Evolutionary conservation across 2,797 vertebrate genomes (phyloP), one percentile per base, ranked within the genome.

Genomic region (Vespertilio murinus): DNA sequence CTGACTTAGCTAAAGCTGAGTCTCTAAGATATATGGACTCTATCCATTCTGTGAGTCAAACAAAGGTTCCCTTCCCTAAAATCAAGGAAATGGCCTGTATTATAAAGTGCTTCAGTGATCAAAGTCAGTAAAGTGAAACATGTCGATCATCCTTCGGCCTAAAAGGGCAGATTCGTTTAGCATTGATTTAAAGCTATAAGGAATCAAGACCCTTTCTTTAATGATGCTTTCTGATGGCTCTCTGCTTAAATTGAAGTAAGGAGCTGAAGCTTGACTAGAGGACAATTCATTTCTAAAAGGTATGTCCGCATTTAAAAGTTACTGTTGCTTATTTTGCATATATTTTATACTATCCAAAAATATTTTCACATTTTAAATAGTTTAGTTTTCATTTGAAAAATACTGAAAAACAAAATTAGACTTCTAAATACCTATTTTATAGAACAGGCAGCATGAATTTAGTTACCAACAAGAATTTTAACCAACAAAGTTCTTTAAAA

Each of bases 111-210:
- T 91, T 85, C 93, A 75, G 1, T 96, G 95, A 95, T 94, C 95
- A 94, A 95, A 96, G 96, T 93, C 71, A 56, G 54, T 30, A 67
- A 79, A 95, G 73, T 67, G 87, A 96, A 93, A 91, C 86, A 16
- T 67, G 94, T 79, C 61, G 9, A 69, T 90, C 93, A 75, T 84
- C 79, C 77, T 74, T 73, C 67, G 40, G 90, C 71, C 80, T 95
- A 49, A 94, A 79, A 95, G 87, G 87, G 73, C 54, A 49, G 28
- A 87, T 83, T 90, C 81, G 93, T 90, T 94, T 91, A 95, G 91
- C 91, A 97, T 92, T 90, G 97, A 96, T 96, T 96, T 95, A 85
- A 83, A 93, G 45, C 94, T 81, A 3, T 16, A 10, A 93, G 88
- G 84, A 95, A 90, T 87, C 69, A 91, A 74, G 84, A 84, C 83